Evolutionary conservation across 2,888 invertebrate genomes (phyloP).

Genomic region (Rotaria macrura): DNA sequence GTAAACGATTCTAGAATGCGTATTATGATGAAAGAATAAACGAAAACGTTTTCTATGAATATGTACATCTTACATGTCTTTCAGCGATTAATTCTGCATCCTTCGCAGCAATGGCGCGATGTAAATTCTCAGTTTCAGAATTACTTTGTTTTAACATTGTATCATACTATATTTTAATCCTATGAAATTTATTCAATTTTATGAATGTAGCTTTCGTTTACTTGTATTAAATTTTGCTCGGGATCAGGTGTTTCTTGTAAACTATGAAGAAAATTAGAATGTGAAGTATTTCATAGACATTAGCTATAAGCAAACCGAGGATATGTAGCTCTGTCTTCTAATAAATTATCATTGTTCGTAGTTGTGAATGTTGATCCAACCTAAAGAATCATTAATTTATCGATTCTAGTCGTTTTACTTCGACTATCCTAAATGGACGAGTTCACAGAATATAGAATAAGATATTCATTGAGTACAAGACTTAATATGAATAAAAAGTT

Average conservation of each 20-base stretch:
- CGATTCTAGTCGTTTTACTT: too few relatives aligned
- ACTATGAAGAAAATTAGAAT: not conserved
- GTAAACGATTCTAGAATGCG: slow-evolving; percentile 33
- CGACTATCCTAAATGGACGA: too few relatives aligned
- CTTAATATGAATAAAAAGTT: too few relatives aligned
- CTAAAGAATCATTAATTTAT: too few relatives aligned
- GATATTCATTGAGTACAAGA: too few relatives aligned
- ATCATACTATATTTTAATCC: too few relatives aligned
- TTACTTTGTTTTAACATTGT: not conserved
- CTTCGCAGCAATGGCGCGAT: not conserved
- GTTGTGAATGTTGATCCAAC: too few relatives aligned
- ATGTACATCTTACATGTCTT: not conserved
- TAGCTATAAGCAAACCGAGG: not conserved
- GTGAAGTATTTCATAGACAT: too few relatives aligned
- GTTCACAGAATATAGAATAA: too few relatives aligned
- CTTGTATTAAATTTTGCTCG: not conserved
- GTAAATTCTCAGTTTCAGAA: not conserved
- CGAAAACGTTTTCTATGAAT: not conserved
- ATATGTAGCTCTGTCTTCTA: not conserved
- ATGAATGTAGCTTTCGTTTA: too few relatives aligned
- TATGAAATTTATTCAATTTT: too few relatives aligned
- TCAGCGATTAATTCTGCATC: not conserved
- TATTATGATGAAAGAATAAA: not conserved
- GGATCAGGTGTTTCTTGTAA: not conserved
- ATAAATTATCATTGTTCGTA: not conserved